Conservation (phyloP, 2,113 vertebrate genomes). For the Erpornis zantholeuca region DNA sequence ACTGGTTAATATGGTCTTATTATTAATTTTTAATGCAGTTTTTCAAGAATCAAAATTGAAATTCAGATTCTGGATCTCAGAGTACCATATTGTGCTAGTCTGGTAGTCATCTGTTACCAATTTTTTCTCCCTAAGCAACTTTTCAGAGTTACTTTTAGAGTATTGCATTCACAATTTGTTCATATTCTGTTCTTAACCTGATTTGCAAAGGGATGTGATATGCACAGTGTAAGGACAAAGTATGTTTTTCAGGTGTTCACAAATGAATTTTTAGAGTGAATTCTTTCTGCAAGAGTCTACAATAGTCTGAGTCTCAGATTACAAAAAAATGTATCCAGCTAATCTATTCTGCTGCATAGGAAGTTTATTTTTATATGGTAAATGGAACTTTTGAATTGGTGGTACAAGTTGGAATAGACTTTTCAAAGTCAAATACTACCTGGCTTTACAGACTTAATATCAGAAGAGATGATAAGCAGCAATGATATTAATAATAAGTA, state of each 20-base stretch:
- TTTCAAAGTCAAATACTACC: not conserved
- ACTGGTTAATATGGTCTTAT: not conserved
- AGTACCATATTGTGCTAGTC: not conserved
- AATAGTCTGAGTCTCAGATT: not conserved
- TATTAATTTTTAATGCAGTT: not conserved
- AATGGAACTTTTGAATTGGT: not conserved
- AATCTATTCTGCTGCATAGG: not conserved
- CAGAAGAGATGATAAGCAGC: not conserved
- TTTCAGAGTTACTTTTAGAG: not conserved
- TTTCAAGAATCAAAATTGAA: not conserved
- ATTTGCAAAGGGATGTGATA: not conserved
- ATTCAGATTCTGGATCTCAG: not conserved
- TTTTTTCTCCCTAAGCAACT: not conserved
- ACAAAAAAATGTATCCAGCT: not conserved
- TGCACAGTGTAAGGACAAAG: not conserved
- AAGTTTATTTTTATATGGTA: not conserved
- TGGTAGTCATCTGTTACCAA: not conserved
- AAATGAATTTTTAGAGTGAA: not conserved
- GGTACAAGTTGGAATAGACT: not conserved
- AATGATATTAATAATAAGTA: conserved; percentile 39
- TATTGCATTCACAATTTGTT: not conserved
- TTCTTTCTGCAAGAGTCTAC: not conserved
- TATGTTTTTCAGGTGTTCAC: not conserved
- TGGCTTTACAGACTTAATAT: not conserved
- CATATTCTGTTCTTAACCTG: rapidly evolving